Conservation (phyloP, 2,888 invertebrate species). For the Lithodes maja region DNA sequence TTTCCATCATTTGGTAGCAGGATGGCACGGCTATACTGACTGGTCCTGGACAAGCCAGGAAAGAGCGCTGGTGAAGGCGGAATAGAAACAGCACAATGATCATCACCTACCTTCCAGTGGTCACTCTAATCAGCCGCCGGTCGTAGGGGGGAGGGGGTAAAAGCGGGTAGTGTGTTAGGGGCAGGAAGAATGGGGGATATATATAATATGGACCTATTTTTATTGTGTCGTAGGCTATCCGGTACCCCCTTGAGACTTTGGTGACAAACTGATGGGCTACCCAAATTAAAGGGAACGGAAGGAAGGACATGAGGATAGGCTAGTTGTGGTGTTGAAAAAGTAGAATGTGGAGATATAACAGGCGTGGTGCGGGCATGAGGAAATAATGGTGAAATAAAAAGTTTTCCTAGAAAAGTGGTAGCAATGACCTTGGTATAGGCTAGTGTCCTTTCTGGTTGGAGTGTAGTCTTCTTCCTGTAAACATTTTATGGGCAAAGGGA, state of each 20-base stretch:
- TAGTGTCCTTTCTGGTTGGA: slow-evolving; percentile 13
- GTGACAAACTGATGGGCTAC: background rate
- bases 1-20: no score
- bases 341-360: background rate
- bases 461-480: slow-evolving; percentile 13
- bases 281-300: background rate
- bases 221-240: no score
- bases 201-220: background rate
- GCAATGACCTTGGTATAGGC: no score
- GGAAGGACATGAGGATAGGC: background rate
- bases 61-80: no score
- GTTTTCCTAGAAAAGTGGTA: background rate
- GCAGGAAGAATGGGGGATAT: slow-evolving; percentile 11
- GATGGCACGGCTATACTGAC: no score
- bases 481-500: background rate
- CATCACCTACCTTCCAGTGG: slow-evolving; percentile 9
- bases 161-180: slow-evolving; percentile 27
- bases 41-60: no score
- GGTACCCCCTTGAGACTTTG: background rate
- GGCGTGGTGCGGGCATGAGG: background rate
- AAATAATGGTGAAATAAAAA: background rate
- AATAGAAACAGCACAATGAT: slow-evolving; percentile 36
- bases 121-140: background rate
- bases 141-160: slow-evolving; percentile 28
- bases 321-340: slow-evolving; percentile 1